Conservation (phyloP, 2,888 invertebrate species). For the Linyphia triangularis region DNA sequence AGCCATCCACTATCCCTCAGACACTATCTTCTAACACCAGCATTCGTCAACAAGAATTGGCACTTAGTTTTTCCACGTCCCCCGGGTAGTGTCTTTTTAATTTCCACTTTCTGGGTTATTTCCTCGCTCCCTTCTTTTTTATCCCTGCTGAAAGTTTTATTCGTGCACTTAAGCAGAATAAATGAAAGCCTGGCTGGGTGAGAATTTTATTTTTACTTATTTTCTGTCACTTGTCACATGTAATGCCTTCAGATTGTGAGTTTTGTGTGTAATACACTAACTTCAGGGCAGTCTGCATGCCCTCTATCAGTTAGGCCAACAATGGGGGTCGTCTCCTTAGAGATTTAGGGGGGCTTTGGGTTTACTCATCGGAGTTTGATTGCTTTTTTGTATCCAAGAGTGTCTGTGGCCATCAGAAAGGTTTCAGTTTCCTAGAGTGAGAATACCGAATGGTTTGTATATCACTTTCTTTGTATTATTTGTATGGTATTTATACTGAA, state of each 20-base stretch:
- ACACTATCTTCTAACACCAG: slow-evolving; percentile 5
- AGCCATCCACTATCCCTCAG: slow-evolving; percentile 40
- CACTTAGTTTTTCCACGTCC: slow-evolving; percentile 49
- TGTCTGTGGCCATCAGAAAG: too few relatives aligned
- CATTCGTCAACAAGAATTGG: slow-evolving; percentile 72
- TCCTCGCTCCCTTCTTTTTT: not conserved
- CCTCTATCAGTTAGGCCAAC: not conserved
- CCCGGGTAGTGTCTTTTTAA: slow-evolving; percentile 59
- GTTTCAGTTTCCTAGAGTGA: too few relatives aligned
- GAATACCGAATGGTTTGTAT: too few relatives aligned
- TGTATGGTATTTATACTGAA: too few relatives aligned
- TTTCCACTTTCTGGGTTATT: slow-evolving; percentile 59
- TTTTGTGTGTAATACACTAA: slow-evolving; percentile 29
- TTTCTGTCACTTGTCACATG: slow-evolving; percentile 39
- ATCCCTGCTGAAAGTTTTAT: slow-evolving; percentile 48
- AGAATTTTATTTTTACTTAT: not conserved
- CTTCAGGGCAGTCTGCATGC: not conserved
- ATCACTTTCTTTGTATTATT: too few relatives aligned
- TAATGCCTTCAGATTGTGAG: slow-evolving; percentile 50
- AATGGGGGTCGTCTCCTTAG: not conserved
- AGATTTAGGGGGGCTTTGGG: not conserved
- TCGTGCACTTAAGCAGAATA: slow-evolving; percentile 66
- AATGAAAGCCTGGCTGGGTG: slow-evolving; percentile 34
- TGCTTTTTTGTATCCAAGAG: not conserved
- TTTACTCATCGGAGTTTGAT: not conserved